Percentiles rank a stretch among this genome's conserved stretches.
Evolutionary conservation across 2,888 invertebrate genomes (phyloP).

Genomic region (Drosophila infuscata): DNA sequence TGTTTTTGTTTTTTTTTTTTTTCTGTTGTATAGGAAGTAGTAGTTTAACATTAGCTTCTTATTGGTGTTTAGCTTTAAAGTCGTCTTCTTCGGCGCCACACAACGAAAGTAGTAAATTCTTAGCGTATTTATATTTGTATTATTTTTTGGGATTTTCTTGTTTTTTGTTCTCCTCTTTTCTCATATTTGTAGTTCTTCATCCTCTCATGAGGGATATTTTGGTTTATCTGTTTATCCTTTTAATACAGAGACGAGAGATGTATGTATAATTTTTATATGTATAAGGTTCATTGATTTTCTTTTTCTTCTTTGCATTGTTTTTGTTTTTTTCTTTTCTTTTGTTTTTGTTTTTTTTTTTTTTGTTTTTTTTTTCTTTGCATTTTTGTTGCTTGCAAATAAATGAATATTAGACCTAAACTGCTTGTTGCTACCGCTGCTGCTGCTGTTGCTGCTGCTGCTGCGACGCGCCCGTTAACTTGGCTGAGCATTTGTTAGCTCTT

Average conservation of each 20-base stretch:
- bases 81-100: constrained; percentile 72
- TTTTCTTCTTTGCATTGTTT: background rate
- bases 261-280: constrained; percentile 37
- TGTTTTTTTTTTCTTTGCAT: background rate
- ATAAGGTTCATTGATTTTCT: constrained; percentile 31
- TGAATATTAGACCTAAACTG: constrained; percentile 33
- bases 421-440: constrained; percentile 12
- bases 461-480: constrained; percentile 19
- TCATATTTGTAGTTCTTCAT: constrained; percentile 20
- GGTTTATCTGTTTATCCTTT: constrained; percentile 30
- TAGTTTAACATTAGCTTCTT: constrained; percentile 52
- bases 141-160: constrained; percentile 13
- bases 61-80: constrained; percentile 61
- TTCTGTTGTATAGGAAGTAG: constrained; percentile 42
- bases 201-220: constrained; percentile 22
- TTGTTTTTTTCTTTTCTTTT: background rate
- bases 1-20: constrained; percentile 27
- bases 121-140: constrained; percentile 33
- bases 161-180: constrained; percentile 14
- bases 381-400: constrained; percentile 32
- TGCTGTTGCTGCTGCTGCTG: constrained; percentile 14
- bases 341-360: background rate
- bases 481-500: constrained; percentile 13
- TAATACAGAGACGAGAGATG: constrained; percentile 53
- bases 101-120: constrained; percentile 67